Conservation (phyloP, 2,888 invertebrate species). For the Drosophila subsilvestris region DNA sequence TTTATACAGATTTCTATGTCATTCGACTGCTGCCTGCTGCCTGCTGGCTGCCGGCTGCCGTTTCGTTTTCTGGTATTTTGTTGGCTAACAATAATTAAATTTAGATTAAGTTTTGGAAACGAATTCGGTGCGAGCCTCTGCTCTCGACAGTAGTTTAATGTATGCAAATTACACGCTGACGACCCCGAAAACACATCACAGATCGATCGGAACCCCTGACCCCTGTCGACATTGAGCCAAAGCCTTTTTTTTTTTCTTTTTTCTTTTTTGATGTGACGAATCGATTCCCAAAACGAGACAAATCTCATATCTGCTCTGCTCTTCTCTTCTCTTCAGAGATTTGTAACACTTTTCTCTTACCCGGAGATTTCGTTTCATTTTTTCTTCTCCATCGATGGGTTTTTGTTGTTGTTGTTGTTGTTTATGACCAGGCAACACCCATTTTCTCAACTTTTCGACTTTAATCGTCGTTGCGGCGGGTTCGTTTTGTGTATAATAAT, state of each 20-base stretch:
- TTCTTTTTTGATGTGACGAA: slow-evolving; percentile 71
- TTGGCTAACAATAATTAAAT: slow-evolving; percentile 78
- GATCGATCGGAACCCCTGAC: slow-evolving; percentile 7
- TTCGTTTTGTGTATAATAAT: slow-evolving; percentile 41
- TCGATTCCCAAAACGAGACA: slow-evolving; percentile 71
- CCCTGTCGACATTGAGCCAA: slow-evolving; percentile 68
- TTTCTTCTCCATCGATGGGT: background rate
- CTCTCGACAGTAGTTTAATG: slow-evolving; percentile 73
- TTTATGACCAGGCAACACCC: slow-evolving; percentile 72
- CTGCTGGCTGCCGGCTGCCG: slow-evolving; percentile 30
- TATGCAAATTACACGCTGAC: slow-evolving; percentile 75
- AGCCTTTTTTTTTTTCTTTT: slow-evolving; percentile 23
- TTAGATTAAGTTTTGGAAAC: slow-evolving; percentile 74
- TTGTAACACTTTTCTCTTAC: slow-evolving; percentile 42
- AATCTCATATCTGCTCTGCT: slow-evolving; percentile 32
- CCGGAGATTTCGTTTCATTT: slow-evolving; percentile 21
- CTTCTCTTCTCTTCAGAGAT: slow-evolving; percentile 16
- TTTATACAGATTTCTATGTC: slow-evolving; percentile 49
- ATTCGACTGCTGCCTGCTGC: slow-evolving; percentile 22
- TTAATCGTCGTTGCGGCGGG: slow-evolving; percentile 59
- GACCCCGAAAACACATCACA: slow-evolving; percentile 22
- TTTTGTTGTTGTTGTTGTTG: slow-evolving; percentile 20
- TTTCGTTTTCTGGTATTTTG: slow-evolving; percentile 58
- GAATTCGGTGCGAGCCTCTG: slow-evolving; percentile 37
- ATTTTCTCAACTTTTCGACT: slow-evolving; percentile 76